These are phyloP conservation scores for Phrynocephalus versicolor DNA, from an alignment of 2,113 vertebrate genomes.

Conservation along the genomic window DNA sequence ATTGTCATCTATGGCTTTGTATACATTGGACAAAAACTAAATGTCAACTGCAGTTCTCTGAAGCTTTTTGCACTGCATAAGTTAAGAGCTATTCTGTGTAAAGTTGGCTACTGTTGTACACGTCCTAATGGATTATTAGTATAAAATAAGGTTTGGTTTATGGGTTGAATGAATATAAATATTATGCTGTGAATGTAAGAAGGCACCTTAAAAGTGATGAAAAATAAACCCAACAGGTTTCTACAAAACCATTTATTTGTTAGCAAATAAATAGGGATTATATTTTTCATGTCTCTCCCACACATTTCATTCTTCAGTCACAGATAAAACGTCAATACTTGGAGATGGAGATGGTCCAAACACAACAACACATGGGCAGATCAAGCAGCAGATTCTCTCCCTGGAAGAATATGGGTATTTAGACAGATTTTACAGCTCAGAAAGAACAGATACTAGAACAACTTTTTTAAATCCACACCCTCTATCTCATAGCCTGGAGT, in stretches of 20 bases:
- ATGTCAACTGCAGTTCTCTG: not conserved
- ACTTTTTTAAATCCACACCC: constrained; percentile 55
- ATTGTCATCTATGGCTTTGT: not conserved
- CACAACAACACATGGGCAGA: constrained; percentile 55
- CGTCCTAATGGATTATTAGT: not conserved
- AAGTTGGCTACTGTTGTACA: not conserved
- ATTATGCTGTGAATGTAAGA: constrained; percentile 36
- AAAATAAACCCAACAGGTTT: constrained; percentile 60
- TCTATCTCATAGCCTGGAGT: constrained; percentile 39
- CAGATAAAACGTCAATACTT: constrained; percentile 75
- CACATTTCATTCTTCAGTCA: constrained; percentile 63
- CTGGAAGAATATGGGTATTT: constrained; percentile 67
- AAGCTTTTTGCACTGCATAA: not conserved
- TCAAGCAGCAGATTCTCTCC: constrained; percentile 60
- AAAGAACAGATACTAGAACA: constrained; percentile 43
- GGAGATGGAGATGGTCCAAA: constrained; percentile 70
- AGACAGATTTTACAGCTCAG: constrained; percentile 57
- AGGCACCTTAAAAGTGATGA: constrained; percentile 61
- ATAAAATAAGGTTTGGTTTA: constrained; percentile 20
- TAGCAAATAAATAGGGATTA: constrained; percentile 76
- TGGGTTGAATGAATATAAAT: constrained; percentile 34
- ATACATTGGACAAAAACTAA: not conserved
- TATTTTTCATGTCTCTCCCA: constrained; percentile 63
- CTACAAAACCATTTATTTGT: constrained; percentile 46
- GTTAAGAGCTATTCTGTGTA: not conserved